Evolutionary conservation across 2,797 vertebrate species (phyloP).

Genomic region (Oceanodroma leucorhoa): DNA sequence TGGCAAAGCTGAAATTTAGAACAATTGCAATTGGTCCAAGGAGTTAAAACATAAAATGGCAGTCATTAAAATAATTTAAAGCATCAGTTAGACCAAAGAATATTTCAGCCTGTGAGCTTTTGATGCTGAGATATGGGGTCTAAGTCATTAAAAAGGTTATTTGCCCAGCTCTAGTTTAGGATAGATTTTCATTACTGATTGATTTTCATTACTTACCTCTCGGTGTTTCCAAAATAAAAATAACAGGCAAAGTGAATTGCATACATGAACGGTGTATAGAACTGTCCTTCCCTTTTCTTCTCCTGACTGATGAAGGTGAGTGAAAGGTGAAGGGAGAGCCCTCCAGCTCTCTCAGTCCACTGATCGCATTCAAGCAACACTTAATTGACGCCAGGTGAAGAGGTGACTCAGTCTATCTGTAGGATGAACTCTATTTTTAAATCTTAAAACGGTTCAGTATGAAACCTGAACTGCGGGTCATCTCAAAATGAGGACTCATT

Average conservation of each 20-base stretch:
- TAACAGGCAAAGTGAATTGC: background rate
- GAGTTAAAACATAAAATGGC: background rate
- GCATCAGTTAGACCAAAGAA: background rate
- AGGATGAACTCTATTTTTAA: background rate
- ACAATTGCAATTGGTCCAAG: background rate
- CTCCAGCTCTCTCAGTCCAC: background rate
- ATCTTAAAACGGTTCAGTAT: background rate
- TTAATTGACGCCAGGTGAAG: background rate
- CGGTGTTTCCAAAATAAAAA: slow-evolving; percentile 2
- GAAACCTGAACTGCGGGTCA: background rate
- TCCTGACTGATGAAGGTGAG: background rate
- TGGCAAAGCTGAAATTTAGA: background rate
- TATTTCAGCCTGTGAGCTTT: background rate
- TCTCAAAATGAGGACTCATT: background rate
- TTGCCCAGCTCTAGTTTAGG: background rate
- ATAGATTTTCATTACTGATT: background rate
- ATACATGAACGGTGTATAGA: background rate
- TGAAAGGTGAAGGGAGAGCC: background rate
- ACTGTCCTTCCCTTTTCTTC: background rate
- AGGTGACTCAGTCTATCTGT: background rate
- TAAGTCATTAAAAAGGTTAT: background rate
- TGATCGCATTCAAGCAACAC: background rate
- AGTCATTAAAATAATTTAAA: slow-evolving; percentile 4
- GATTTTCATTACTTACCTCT: background rate
- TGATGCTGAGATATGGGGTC: accelerated